These are phyloP conservation scores for Micrasema longulum DNA, from an alignment of 1,140 invertebrate genomes.

Conservation along the genomic window DNA sequence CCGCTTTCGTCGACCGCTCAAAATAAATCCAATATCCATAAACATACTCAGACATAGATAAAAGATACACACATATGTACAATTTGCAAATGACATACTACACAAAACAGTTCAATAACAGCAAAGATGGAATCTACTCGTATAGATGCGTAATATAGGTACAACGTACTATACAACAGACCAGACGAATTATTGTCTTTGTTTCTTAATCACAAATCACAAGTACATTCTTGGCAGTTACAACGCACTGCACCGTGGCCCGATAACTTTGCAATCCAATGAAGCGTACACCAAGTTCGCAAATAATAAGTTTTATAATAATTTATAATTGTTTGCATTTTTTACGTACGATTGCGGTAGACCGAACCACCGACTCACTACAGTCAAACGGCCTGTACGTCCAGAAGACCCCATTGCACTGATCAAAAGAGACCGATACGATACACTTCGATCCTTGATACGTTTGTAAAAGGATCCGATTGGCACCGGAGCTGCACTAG, in stretches of 20 bases:
- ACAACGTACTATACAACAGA: too few relatives aligned
- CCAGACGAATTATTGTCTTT: conserved; percentile 6
- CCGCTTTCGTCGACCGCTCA: too few relatives aligned
- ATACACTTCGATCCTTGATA: conserved; percentile 22
- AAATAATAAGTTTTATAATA: too few relatives aligned
- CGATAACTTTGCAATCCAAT: neutral
- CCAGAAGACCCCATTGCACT: conserved; percentile 53
- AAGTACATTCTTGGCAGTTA: conserved; percentile 5
- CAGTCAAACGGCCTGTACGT: conserved; percentile 48
- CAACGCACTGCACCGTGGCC: neutral
- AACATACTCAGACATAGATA: too few relatives aligned
- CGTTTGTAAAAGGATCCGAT: conserved; percentile 4
- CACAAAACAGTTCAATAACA: neutral
- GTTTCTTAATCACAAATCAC: neutral
- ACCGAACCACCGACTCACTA: conserved; percentile 53
- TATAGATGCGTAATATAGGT: neutral
- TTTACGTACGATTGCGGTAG: conserved; percentile 45
- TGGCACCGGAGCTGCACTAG: conserved; percentile 13
- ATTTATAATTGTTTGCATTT: conserved; percentile 4
- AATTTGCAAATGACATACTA: too few relatives aligned
- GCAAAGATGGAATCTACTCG: neutral
- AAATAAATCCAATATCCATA: too few relatives aligned
- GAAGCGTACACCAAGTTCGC: conserved; percentile 2
- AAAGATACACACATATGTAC: too few relatives aligned
- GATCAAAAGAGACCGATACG: conserved; percentile 5